Conservation (phyloP, 2,797 vertebrate genomes). For the Columba guinea region DNA sequence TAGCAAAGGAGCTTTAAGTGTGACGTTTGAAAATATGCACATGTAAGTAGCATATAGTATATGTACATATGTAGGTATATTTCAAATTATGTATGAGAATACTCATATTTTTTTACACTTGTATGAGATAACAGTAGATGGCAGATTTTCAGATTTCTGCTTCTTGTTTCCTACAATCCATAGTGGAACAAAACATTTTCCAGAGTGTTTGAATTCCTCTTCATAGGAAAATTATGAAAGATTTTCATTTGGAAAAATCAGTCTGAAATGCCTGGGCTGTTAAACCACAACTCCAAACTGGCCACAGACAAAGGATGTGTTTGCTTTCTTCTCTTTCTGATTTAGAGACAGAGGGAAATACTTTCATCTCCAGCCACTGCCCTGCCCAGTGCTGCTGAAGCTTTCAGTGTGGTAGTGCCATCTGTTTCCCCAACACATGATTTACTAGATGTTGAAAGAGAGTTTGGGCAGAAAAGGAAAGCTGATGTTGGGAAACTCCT, state of each 20-base stretch:
- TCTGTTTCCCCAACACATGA: not conserved
- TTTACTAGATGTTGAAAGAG: not conserved
- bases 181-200: not conserved
- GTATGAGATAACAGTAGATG: not conserved
- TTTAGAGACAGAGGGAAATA: not conserved
- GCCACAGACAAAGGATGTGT: not conserved
- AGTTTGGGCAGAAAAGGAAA: not conserved
- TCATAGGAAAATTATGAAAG: not conserved
- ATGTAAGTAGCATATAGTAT: fast-evolving
- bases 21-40: not conserved
- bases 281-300: not conserved
- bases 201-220: not conserved
- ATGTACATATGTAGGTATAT: fast-evolving
- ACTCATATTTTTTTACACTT: not conserved
- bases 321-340: not conserved
- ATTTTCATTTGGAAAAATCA: not conserved
- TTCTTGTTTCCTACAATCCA: not conserved
- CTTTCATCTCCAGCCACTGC: not conserved
- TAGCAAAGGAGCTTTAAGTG: not conserved
- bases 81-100: not conserved
- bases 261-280: not conserved
- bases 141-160: not conserved
- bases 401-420: not conserved
- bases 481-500: not conserved
- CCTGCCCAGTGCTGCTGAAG: not conserved